Evolutionary conservation across 1,140 invertebrate genomes (phyloP), one percentile per base, ranked within the genome.

Genomic region (Amphibalanus amphitrite): DNA sequence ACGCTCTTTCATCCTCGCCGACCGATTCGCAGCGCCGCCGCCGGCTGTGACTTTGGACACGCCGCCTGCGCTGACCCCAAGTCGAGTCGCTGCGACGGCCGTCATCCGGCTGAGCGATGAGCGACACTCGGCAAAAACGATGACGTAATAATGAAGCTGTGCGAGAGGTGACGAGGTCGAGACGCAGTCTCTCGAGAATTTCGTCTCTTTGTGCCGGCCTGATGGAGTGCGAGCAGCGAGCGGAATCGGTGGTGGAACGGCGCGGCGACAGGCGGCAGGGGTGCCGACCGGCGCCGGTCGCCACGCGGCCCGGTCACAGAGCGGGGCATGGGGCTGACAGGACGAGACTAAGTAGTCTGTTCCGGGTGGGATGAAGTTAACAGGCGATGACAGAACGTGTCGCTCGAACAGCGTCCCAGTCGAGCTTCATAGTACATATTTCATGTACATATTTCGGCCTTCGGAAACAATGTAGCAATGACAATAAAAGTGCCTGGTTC

Each of bases 121-220:
- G 47, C 47, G 47, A 59, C 47, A 59, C 13, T 13, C 47, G 47
- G 47, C 47, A 59, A 59, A 59, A 59, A 59, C 47, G 47, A 59
- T 59, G 47, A 59, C 47, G 47, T 59, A 59, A 59, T 59, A 59
- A 59, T 59, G 47, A 59, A 59, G 47, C 47, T 59, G 47, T 59
- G 47, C 10, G 47, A 59, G 47, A 59, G 47, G 47, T 59, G 47
- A 20, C 47, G 47, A 59, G 47, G 47, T 59, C 47, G 47, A 8
- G 47, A 23, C 47, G 47, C 47, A 23, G 13, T 59, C 47, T 23
- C 47, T 59, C 13, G 47, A 59, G 47, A 59, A 59, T 59, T 59
- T 23, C 47, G 13, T 1, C 1, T 23, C 47, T 59, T 59, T 59
- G 47, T 59, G 47, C 17, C 20, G 47, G 20, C 6, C 13, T 59